These are phyloP conservation scores for Notarius quadriscutis DNA, from an alignment of 2,113 vertebrate genomes.

Conservation along the genomic window DNA sequence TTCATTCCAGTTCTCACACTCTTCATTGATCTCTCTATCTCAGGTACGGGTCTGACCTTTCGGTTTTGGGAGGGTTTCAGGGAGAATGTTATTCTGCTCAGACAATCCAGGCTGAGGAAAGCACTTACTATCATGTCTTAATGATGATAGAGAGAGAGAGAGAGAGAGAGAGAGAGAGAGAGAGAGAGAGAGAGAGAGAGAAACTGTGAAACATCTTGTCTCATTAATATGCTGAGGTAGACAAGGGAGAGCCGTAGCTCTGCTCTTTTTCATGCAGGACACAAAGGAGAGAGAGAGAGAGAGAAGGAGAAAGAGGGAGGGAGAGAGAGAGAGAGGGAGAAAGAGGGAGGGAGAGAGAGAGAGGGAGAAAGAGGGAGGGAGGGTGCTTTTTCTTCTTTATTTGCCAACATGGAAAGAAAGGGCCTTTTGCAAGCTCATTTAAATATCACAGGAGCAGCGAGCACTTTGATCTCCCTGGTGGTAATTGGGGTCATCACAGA, in stretches of 20 bases:
- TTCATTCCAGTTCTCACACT: constrained; percentile 29
- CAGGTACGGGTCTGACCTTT: constrained; percentile 36
- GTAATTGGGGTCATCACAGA: constrained; percentile 64
- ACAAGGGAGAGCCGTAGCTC: constrained; percentile 36
- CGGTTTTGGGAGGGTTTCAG: not conserved
- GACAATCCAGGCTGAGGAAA: constrained; percentile 20
- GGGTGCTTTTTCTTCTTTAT: constrained; percentile 41
- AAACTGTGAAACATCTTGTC: constrained; percentile 25
- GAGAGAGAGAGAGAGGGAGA: constrained; percentile 35
- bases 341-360: constrained; percentile 21
- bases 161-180: constrained; percentile 21
- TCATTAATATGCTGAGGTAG: constrained; percentile 49
- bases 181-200: constrained; percentile 31
- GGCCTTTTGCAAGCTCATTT: constrained; percentile 61
- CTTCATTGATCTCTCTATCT: constrained; percentile 32
- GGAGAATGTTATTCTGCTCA: constrained; percentile 21
- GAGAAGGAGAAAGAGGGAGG: constrained; percentile 18
- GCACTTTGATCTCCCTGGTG: constrained; percentile 66
- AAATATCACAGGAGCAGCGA: constrained; percentile 66
- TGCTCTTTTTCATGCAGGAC: constrained; percentile 60
- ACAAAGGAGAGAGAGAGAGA: constrained; percentile 43
- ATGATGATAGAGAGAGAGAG: constrained; percentile 12
- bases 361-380: constrained; percentile 10
- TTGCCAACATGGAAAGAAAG: constrained; percentile 47
- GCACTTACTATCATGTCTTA: constrained; percentile 34